Base-by-base conservation (phyloP, 2,113 vertebrate species). In the Prunella himalayana region DNA sequence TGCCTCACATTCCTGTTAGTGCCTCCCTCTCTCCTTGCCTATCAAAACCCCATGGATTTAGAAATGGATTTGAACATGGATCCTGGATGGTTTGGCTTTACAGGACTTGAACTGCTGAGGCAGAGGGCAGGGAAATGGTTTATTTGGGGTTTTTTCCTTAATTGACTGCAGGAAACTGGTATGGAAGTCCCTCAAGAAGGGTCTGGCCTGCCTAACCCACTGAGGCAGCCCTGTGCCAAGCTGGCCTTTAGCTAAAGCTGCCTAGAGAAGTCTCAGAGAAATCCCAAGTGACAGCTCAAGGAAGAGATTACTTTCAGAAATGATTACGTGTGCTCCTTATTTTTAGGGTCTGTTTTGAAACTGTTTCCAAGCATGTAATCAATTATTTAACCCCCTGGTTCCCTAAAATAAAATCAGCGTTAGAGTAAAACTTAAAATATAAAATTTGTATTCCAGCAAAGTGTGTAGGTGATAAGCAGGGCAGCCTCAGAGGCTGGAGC, bases 241-340 rank as follows among this genome's bases (percentile, higher is more conserved):
- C 54, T 44, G 71, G 64, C 77, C 96, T 89, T 81, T 3, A 86
- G 88, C 70, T 93, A 96, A 97, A 93, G 88, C 95, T 86, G 90
- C 94, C 68, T 14, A 86, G 81, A 91, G 83, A 77, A 45, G 69
- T 21, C 92, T 95, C 87, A 76, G 82, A 90, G 82, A 91, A 93
- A 96, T 97, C 90, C 82, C 30, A 70, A 76, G 41, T 23, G 94
- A 85, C 94, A 96, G 96, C 88, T 95, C 15, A 0, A 65, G 88
- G 75, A 85, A 93, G 90, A 90, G 92, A 95, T 93, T 96, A 97
- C 65, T 65, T 93, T 93, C 94, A 92, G 88, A 79, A 95, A 95
- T 65, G 41, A 96, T 95, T 90, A 97, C 5, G 15, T 8, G 16
- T 25, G n/a, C 42, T 82, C 60, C 75, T 91, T 96, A 87, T 79